Conservation (phyloP, 2,888 invertebrate species). For the Hydriomena furcata region DNA sequence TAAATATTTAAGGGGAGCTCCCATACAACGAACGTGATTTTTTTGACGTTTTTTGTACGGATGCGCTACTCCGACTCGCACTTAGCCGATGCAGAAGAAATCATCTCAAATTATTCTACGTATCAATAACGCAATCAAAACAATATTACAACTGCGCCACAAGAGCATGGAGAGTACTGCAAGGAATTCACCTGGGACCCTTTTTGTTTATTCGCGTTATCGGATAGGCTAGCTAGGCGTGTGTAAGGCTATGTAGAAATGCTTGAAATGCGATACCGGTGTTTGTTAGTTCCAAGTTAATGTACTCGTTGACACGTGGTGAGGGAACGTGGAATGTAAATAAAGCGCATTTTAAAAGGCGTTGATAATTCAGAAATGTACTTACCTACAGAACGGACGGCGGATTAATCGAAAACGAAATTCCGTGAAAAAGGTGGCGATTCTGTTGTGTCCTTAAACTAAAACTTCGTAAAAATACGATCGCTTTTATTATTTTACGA, state of each 20-base stretch:
- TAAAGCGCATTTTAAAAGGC: background rate
- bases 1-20: too few relatives aligned
- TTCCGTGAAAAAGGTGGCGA: too few relatives aligned
- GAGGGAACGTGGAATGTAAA: constrained; percentile 36
- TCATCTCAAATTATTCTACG: constrained; percentile 3
- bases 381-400: too few relatives aligned
- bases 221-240: constrained; percentile 22
- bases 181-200: constrained; percentile 59
- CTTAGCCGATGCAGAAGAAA: too few relatives aligned
- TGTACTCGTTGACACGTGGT: constrained; percentile 50
- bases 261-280: constrained; percentile 54
- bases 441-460: too few relatives aligned
- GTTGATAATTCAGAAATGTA: background rate
- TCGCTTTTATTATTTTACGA: too few relatives aligned
- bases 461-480: too few relatives aligned
- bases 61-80: too few relatives aligned
- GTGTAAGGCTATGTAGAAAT: constrained; percentile 42
- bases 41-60: too few relatives aligned
- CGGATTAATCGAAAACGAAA: too few relatives aligned
- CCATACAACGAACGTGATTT: too few relatives aligned
- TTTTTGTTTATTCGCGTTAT: constrained; percentile 47
- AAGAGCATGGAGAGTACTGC: constrained; percentile 48
- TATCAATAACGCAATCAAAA: constrained; percentile 18
- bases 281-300: constrained; percentile 41
- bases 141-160: constrained; percentile 25